Percentiles rank a stretch among this genome's conserved stretches.
Conservation (phyloP, 2,113 vertebrate genomes). For the Seriola rivoliana region DNA sequence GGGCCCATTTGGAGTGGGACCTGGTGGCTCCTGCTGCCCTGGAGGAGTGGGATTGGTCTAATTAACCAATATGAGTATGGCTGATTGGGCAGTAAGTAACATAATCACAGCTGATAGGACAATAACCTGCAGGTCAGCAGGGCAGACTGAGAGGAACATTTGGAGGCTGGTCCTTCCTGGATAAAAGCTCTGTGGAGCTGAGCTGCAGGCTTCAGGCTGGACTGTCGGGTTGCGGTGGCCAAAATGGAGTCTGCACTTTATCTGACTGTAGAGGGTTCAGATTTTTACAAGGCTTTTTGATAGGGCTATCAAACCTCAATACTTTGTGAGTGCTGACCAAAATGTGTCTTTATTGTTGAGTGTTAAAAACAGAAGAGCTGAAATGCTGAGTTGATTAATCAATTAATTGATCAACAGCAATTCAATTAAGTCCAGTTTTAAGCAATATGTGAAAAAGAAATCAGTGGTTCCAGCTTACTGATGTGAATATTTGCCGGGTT, state of each 20-base stretch:
- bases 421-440: no score
- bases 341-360: no score
- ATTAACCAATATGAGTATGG: constrained; percentile 79
- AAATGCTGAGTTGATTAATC: no score
- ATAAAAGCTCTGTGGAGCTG: constrained; percentile 29
- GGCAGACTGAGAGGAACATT: constrained; percentile 49
- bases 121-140: constrained; percentile 68
- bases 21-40: constrained; percentile 75
- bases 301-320: not conserved
- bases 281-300: not conserved
- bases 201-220: constrained; percentile 19
- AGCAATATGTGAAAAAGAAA: no score
- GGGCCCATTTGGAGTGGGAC: constrained; percentile 79
- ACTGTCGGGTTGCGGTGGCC: not conserved
- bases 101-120: constrained; percentile 82
- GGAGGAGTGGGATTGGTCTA: constrained; percentile 76
- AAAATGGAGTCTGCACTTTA: not conserved
- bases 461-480: no score
- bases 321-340: not conserved
- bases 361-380: no score
- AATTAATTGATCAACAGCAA: no score
- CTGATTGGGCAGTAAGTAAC: constrained; percentile 74
- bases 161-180: constrained; percentile 32
- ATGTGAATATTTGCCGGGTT: no score
- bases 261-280: not conserved